These are phyloP conservation scores for Melikaiella ostensackeni DNA, from an alignment of 2,888 invertebrate species.

Conservation along the genomic window DNA sequence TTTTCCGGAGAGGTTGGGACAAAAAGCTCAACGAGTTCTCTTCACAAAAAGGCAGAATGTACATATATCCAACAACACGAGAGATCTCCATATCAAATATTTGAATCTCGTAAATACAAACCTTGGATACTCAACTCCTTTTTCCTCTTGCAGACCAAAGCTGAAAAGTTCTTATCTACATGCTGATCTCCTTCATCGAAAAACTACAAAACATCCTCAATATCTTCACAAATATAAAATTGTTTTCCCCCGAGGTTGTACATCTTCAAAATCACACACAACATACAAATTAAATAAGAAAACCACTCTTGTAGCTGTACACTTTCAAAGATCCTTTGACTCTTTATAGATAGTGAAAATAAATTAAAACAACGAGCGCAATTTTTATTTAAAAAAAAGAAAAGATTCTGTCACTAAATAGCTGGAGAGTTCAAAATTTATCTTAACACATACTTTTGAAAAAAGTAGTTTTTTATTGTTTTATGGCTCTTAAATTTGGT, in stretches of 20 bases:
- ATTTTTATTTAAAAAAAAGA: background rate
- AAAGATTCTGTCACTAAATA: background rate
- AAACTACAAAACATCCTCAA: constrained; percentile 8
- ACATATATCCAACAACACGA: background rate
- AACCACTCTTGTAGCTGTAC: background rate
- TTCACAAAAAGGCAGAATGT: constrained; percentile 8
- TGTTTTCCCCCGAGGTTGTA: background rate
- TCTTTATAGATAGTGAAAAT: too few species aligned
- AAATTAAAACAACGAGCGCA: too few species aligned
- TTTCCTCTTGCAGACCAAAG: background rate
- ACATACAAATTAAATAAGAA: constrained; percentile 1
- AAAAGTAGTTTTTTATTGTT: background rate
- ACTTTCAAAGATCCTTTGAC: background rate
- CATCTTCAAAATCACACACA: constrained; percentile 13
- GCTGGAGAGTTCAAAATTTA: background rate
- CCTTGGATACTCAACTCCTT: constrained; percentile 18
- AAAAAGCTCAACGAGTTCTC: constrained; percentile 43
- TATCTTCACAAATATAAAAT: background rate
- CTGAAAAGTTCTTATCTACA: constrained; percentile 16
- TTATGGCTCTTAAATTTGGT: background rate
- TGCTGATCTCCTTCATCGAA: background rate
- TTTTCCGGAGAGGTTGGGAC: background rate
- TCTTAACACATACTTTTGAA: background rate
- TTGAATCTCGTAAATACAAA: constrained; percentile 23
- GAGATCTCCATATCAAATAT: background rate